Base-by-base conservation (phyloP, 2,888 invertebrate genomes). In the Erebia epiphron region DNA sequence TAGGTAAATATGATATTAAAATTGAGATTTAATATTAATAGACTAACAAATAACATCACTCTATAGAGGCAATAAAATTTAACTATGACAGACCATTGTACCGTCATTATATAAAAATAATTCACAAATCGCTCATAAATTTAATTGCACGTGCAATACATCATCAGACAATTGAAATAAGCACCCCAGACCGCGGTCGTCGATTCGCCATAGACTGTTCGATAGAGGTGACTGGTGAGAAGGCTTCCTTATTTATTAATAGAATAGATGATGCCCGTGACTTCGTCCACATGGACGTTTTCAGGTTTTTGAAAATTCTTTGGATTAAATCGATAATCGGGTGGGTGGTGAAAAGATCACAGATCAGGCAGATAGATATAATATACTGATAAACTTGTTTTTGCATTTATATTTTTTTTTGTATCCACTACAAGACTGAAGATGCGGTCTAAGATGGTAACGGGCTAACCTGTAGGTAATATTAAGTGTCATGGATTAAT, bases 131-230 rank as follows among this genome's bases (percentile, higher is more conserved):
- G 68, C 65, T 70, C 67, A 73, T 75, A 72, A 71, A 73, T 71
- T 73, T 66, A 73, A 72, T 68, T 71, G 58, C 72, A 76, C 75
- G 80, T 81, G 79, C 81, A 83, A 81, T 82, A 84, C 82, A 88
- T 86, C 84, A 83, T 84, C 85, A 83, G 88, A 85, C 88, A 88
- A 90, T 89, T 88, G 87, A 88, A 87, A 84, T 83, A 80, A 80
- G 78, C 75, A 79, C 86, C 86, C 83, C 87, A 88, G 83, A 88
- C 89, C 88, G 83, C 88, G 88, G 85, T 86, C 85, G 90, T 90
- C 90, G 89, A 91, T 91, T 89, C 79, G 87, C 88, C 86, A 92
- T 90, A 92, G 92, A 92, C 91, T 90, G 91, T 88, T 89, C 91
- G 91, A 92, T 92, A 46, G 13, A 49, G 16, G 16, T 46, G 21